These are phyloP conservation scores for Andrena hattorfiana DNA, from an alignment of 2,888 invertebrate species.

Conservation along the genomic window DNA sequence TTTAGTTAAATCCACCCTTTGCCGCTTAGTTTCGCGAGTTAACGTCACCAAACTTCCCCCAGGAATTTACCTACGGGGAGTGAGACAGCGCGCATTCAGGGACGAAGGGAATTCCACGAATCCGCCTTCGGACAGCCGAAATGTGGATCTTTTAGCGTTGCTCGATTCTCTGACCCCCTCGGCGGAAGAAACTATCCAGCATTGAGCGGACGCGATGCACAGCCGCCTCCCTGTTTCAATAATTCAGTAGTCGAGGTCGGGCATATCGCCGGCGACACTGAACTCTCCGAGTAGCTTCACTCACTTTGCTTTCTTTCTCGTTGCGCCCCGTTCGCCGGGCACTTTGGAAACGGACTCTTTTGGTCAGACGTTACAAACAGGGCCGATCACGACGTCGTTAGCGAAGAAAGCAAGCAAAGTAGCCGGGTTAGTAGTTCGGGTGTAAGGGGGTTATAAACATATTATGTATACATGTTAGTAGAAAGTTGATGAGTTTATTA, in stretches of 20 bases:
- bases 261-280: not conserved
- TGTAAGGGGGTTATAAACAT: slow-evolving; percentile 71
- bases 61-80: slow-evolving; percentile 64
- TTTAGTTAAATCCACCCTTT: slow-evolving; percentile 76
- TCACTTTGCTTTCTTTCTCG: slow-evolving; percentile 67
- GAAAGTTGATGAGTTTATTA: slow-evolving; percentile 82
- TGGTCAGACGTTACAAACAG: not conserved
- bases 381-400: slow-evolving; percentile 28
- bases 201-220: not conserved
- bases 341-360: not conserved
- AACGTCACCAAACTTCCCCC: slow-evolving; percentile 72
- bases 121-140: slow-evolving; percentile 3
- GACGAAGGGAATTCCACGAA: slow-evolving; percentile 44
- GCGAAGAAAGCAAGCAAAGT: slow-evolving; percentile 67
- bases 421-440: slow-evolving; percentile 39
- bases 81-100: slow-evolving; percentile 43
- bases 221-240: not conserved
- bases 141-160: slow-evolving; percentile 28
- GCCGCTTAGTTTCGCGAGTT: slow-evolving; percentile 72
- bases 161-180: slow-evolving; percentile 17
- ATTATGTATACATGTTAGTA: slow-evolving; percentile 75
- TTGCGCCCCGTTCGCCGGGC: not conserved
- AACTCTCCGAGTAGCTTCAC: not conserved
- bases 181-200: not conserved
- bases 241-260: not conserved